Evolutionary conservation across 2,113 vertebrate species (phyloP), one percentile per base, ranked within the genome.

Genomic region (Diadophis punctatus): DNA sequence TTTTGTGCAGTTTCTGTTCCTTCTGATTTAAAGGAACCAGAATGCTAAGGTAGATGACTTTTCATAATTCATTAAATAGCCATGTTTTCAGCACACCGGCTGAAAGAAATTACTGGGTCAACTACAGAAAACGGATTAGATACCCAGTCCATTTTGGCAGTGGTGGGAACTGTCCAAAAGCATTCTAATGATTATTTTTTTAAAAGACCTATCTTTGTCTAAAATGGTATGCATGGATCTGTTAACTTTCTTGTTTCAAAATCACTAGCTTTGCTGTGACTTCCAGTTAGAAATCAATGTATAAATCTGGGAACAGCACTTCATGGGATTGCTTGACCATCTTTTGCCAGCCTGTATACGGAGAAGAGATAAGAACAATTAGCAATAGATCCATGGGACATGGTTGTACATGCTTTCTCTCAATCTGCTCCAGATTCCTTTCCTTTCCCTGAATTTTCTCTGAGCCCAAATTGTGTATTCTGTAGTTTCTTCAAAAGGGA

Each of bases 401-500:
- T 49, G 27, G 85, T 0, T 86, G 53, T 96, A 92, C 96, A 93
- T 56, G 60, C 86, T 94, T 95, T 95, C 91, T 92, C 96, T 96
- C 96, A 97, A 98, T 98, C 98, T 98, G 96, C 98, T 34, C n/a
- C 16, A 1, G 96, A 97, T 95, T 93, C 94, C 94, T 91, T 95
- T 97, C 86, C 96, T 52, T 94, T 98, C 97, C 96, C 97, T 98
- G n/a, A 97, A 94, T 91, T 96, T 97, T 94, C 95, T 96, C 95
- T 95, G 97, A 98, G 98, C 46, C 98, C 98, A 43, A 97, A 97
- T 96, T 97, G 98, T 96, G 98, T 98, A 92, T 98, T 96, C 48
- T 98, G 98, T 95, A 96, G 95, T 34, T 98, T 98, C 97, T 98
- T 98, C 95, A 98, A 97, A 8, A 98, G 98, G 1, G 98, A 99